phyloP scores from a whole-genome alignment of 2,113 vertebrate genomes.

The Rutilus rutilus region DNA sequence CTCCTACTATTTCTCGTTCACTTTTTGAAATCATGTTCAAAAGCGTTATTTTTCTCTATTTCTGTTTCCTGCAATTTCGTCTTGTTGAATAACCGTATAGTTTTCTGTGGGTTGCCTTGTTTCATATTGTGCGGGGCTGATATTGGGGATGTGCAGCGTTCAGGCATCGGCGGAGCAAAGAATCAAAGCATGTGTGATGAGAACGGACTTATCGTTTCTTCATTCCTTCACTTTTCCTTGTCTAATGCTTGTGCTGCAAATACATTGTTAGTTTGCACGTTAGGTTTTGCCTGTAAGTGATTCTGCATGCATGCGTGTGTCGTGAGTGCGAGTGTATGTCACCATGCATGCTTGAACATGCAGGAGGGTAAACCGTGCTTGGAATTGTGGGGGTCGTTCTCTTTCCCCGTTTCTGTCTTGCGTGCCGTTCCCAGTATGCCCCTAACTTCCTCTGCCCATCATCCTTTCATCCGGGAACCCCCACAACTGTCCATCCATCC shows the following conservation, averaged over 20 bases:
- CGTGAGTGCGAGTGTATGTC: conserved; percentile 45
- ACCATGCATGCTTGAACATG: conserved; percentile 59
- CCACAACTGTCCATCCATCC: conserved; percentile 7
- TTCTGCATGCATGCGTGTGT: conserved; percentile 29
- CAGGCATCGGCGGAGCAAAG: neutral
- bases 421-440: neutral
- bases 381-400: conserved; percentile 55
- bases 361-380: conserved; percentile 65
- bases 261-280: conserved; percentile 43
- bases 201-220: neutral
- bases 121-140: conserved; percentile 20
- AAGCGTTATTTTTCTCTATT: neutral
- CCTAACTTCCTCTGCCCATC: conserved; percentile 6
- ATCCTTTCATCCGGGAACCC: conserved; percentile 7
- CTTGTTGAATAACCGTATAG: neutral
- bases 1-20: neutral
- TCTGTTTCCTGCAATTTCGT: neutral
- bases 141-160: neutral
- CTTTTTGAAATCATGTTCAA: neutral
- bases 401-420: neutral
- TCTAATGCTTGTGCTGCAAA: conserved; percentile 42
- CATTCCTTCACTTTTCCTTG: conserved; percentile 25
- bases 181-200: neutral
- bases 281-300: conserved; percentile 9
- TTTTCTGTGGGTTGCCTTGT: conserved; percentile 59